Base-by-base conservation (phyloP, 2,888 invertebrate genomes). In the Caenorhabditis afra region DNA sequence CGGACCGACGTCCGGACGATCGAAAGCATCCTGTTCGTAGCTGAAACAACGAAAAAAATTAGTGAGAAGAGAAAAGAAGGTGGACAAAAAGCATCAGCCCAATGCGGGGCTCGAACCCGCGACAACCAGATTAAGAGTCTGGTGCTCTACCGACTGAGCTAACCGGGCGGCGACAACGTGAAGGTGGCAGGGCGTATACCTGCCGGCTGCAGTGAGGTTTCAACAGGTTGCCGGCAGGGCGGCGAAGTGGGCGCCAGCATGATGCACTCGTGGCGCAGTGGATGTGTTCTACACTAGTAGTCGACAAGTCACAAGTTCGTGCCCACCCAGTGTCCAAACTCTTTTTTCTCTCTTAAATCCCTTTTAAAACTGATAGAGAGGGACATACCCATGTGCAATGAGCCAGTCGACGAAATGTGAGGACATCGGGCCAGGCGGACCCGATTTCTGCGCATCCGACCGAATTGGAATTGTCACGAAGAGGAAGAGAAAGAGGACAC, bases 41-140 rank as follows among this genome's bases (percentile, higher is more conserved):
- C 85, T 83, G 66, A 10, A 80, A 67, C 23, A n/a, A n/a, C n/a
- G 44, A 81, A 70, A 16, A 12, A 10, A 7, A 2, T 18, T 23
- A 8, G 16, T 29, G 8, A 14, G n/a, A 35, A 23, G 3, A 3
- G 39, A 0, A 12, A 1, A 18, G 37, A 5, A 41, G 14, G 4
- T 8, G 41, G 12, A 8, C 11, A 1, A 44, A 68, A 67, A 52
- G 55, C 45, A 49, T 80, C 76, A 86, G 87, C 86, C 86, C 87
- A 83, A 87, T 87, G 86, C 86, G 87, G 87, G 87, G 86, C 87
- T 87, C 87, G 86, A 87, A 87, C 86, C 87, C 87, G 86, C 86
- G 87, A 85, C 83, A 86, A 80, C 85, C 86, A 86, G 86, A 83
- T 86, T 87, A 84, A 86, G 86, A 85, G 86, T 87, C 84, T 86